These are phyloP conservation scores for Odontocolon sp. DNA, from an alignment of 2,888 invertebrate species.

Conservation along the genomic window DNA sequence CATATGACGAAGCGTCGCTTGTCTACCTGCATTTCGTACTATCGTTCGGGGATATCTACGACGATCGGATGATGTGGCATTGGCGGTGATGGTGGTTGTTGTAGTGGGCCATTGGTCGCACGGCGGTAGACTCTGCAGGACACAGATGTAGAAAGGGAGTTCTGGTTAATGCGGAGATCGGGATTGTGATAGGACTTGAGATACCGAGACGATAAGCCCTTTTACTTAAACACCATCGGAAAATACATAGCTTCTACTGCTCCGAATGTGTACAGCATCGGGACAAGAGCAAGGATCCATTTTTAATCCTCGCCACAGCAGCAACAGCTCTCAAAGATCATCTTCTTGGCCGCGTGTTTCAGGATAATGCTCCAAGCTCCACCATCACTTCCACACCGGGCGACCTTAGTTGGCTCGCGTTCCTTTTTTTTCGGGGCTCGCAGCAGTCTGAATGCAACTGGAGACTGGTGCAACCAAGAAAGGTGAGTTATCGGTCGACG, in stretches of 20 bases:
- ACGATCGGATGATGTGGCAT: constrained; percentile 47
- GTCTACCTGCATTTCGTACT: constrained; percentile 55
- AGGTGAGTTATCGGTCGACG: constrained; percentile 57
- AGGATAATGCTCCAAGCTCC: constrained; percentile 22
- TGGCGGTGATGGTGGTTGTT: background rate
- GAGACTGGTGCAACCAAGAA: constrained; percentile 52
- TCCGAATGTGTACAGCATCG: constrained; percentile 5
- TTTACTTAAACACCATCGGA: constrained; percentile 64
- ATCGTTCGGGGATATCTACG: constrained; percentile 59
- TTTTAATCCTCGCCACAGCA: constrained; percentile 53
- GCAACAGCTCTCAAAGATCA: constrained; percentile 27
- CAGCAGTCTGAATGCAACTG: constrained; percentile 50
- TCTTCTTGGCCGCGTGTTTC: constrained; percentile 38
- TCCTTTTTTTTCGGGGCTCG: constrained; percentile 47
- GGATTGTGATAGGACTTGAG: constrained; percentile 64
- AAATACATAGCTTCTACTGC: constrained; percentile 49
- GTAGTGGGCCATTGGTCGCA: constrained; percentile 22
- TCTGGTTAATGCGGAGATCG: constrained; percentile 65
- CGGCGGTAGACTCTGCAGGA: constrained; percentile 31
- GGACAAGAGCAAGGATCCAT: constrained; percentile 27
- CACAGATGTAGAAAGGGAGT: constrained; percentile 60
- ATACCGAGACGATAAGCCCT: constrained; percentile 69
- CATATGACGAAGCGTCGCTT: constrained; percentile 58
- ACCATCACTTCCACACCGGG: background rate
- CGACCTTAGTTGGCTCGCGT: constrained; percentile 5